A percentile compares a stretch with the other conserved stretches of the same genome.
Evolutionary conservation across 2,888 invertebrate genomes (phyloP).

Genomic region (Phlogophora meticulosa): DNA sequence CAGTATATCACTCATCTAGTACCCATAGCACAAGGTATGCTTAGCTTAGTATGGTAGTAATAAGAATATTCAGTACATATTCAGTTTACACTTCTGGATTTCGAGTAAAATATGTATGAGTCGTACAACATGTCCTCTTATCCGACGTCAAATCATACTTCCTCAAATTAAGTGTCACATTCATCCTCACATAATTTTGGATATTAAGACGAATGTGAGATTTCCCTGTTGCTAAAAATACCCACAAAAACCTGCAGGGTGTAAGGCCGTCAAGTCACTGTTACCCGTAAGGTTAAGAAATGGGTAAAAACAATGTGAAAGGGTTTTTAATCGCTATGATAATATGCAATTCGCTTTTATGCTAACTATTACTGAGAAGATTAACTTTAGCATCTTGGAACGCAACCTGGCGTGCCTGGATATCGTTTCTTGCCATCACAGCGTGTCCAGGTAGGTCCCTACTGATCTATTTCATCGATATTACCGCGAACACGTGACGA

Average conservation of each 20-base stretch:
- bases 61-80: no score
- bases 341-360: constrained; percentile 7
- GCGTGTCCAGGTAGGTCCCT: no score
- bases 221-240: constrained; percentile 41
- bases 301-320: background rate
- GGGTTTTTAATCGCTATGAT: background rate
- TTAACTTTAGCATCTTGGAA: constrained; percentile 15
- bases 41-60: no score
- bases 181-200: constrained; percentile 25
- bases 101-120: background rate
- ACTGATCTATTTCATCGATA: constrained; percentile 27
- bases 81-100: no score
- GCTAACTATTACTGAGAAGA: constrained; percentile 11
- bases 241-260: background rate
- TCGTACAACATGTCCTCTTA: background rate
- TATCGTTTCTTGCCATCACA: background rate
- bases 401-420: constrained; percentile 10
- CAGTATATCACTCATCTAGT: no score
- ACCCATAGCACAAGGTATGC: no score
- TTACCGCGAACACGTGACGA: constrained; percentile 16
- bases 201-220: constrained; percentile 20
- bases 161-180: constrained; percentile 24
- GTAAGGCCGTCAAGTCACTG: constrained; percentile 28
- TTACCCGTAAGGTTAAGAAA: constrained; percentile 18
- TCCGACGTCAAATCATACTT: constrained; percentile 19